Evolutionary conservation across 2,797 vertebrate species (phyloP).

Genomic region (Holocentrus rufus): DNA sequence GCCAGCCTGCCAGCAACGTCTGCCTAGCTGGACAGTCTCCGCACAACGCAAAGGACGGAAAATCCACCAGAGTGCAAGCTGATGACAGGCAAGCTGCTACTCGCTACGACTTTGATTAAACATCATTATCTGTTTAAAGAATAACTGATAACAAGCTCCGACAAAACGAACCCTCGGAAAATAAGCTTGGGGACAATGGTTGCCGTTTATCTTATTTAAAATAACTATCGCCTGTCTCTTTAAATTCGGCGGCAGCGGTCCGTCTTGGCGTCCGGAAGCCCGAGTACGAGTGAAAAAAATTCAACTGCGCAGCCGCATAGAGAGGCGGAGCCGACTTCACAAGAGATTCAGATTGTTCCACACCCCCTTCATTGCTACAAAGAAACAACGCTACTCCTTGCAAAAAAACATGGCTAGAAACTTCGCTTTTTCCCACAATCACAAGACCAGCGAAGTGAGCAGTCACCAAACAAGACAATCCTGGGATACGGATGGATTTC

Average conservation of each 20-base stretch:
- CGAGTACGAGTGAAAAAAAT: slow-evolving; percentile 77
- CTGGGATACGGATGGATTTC: not conserved
- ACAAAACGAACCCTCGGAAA: slow-evolving; percentile 55
- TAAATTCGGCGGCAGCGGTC: slow-evolving; percentile 88
- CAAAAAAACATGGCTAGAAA: slow-evolving; percentile 18
- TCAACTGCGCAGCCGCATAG: slow-evolving; percentile 75
- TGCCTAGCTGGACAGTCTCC: slow-evolving; percentile 78
- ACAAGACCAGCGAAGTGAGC: not conserved
- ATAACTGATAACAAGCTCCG: slow-evolving; percentile 30
- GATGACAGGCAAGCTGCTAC: slow-evolving; percentile 74
- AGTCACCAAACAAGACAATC: not conserved
- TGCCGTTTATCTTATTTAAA: slow-evolving; percentile 80
- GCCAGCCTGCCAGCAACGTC: slow-evolving; percentile 78
- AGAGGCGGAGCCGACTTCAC: slow-evolving; percentile 69
- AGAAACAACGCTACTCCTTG: slow-evolving; percentile 64
- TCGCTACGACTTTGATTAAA: slow-evolving; percentile 69
- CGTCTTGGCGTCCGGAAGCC: slow-evolving; percentile 85
- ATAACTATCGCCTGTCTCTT: slow-evolving; percentile 86
- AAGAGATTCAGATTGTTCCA: slow-evolving; percentile 72
- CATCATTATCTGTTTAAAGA: slow-evolving; percentile 55
- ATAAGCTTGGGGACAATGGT: slow-evolving; percentile 79
- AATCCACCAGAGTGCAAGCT: slow-evolving; percentile 70
- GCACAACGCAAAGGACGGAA: slow-evolving; percentile 69
- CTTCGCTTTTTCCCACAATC: not conserved
- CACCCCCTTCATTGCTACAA: slow-evolving; percentile 80